Evolutionary conservation across 2,888 invertebrate genomes (phyloP), one percentile per base, ranked within the genome.

Genomic region (Acleris sparsana): DNA sequence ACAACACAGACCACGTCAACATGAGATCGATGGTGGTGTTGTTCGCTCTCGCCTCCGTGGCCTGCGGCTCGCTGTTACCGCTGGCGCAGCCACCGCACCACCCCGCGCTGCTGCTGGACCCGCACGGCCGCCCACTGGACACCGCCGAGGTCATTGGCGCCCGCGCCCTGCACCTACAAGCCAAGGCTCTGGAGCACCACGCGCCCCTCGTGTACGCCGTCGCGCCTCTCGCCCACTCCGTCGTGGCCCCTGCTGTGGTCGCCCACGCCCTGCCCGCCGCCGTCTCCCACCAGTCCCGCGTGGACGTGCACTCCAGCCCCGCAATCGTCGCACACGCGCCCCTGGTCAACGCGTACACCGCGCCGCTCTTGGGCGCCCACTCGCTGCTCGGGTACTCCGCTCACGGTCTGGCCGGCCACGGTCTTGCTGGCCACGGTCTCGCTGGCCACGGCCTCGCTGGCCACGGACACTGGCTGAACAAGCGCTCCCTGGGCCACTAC

Each of bases 21-120:
- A 91, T 90, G 90, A 86, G 85, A 82, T 83, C 91, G 91, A 82
- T 93, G 93, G 93, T 94, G 93, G 94, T 94, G 88, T 93, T 95
- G 85, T 94, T 93, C 87, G 94, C 94, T 88, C 87, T 95, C 72
- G 86, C 93, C 80, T 93, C 94, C 72, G 88, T 94, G 80, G 94
- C 93, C 69, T 92, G 92, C 79, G 94, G 94, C 77, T 93, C 93
- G 53, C 78, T 85, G 82, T 84, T 89, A 78, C 88, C 83, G 70
- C 76, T 82, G 80, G 92, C 91, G 75, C 91, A 92, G 80, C 90
- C 73, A 25, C 74, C 74, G 53, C 71, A 76, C 66, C 71, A 70
- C 53, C 76, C 79, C 53, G 79, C 78, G 52, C 63, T 72, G 58
- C 73, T 77, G 59, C 71, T 75, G 69, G 73, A 74, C 61, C 74